These are phyloP conservation scores for Isichthys henryi DNA, from an alignment of 2,113 vertebrate genomes.

Conservation along the genomic window DNA sequence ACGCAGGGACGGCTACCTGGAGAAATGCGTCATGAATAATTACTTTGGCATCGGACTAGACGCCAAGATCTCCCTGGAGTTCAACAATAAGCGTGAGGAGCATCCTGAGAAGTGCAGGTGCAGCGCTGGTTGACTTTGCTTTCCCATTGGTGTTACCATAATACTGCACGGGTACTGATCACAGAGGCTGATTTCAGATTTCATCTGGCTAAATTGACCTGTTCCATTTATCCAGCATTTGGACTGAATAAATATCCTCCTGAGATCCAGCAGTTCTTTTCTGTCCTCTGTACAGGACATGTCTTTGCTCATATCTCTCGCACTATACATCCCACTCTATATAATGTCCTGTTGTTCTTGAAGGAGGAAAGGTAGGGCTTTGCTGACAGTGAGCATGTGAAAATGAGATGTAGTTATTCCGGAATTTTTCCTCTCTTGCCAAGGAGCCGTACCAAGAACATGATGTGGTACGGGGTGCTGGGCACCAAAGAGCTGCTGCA, in stretches of 20 bases:
- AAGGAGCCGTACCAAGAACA: slow-evolving; percentile 95
- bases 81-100: slow-evolving; percentile 95
- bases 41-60: slow-evolving; percentile 97
- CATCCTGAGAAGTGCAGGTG: slow-evolving; percentile 98
- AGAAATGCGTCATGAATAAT: slow-evolving; percentile 99
- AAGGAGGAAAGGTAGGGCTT: not conserved
- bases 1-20: slow-evolving; percentile 87
- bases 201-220: not conserved
- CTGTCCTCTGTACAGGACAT: not conserved
- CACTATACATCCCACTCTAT: not conserved
- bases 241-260: not conserved
- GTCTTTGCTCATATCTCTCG: not conserved
- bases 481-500: slow-evolving; percentile 92
- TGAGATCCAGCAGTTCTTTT: not conserved
- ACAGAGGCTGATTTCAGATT: not conserved
- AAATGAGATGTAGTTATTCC: not conserved
- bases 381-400: not conserved
- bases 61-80: slow-evolving; percentile 96
- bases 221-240: not conserved
- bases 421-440: slow-evolving; percentile 3
- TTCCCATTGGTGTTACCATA: not conserved
- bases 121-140: slow-evolving; percentile 9
- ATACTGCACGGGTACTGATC: not conserved
- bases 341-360: not conserved
- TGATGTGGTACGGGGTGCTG: slow-evolving; percentile 98